Percentiles rank a stretch among this genome's conserved stretches.
phyloP scores from a whole-genome alignment of 2,888 invertebrate species.

The Limenitis camilla region DNA sequence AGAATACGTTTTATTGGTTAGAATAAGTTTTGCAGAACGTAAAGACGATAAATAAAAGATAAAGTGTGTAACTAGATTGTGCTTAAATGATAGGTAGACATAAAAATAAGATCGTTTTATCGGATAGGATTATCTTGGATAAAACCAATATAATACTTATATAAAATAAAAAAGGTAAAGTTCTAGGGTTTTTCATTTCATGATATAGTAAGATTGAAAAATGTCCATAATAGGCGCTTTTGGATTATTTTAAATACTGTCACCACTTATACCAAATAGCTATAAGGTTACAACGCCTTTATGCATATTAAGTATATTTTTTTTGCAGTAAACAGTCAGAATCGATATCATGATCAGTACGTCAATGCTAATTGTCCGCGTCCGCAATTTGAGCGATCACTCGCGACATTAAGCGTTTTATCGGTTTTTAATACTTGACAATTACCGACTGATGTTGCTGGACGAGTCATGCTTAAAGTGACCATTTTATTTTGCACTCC shows the following conservation, averaged over 20 bases:
- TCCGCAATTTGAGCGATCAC: constrained; percentile 43
- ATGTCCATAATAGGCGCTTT: neutral
- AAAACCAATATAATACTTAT: too few relatives aligned
- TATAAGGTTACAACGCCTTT: neutral
- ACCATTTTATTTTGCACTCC: too few relatives aligned
- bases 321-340: constrained; percentile 10
- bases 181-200: too few relatives aligned
- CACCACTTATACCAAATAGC: neutral
- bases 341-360: constrained; percentile 22
- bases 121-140: too few relatives aligned
- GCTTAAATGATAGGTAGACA: too few relatives aligned
- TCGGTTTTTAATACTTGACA: constrained; percentile 47
- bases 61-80: too few relatives aligned
- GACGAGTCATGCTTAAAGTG: constrained; percentile 10
- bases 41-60: too few relatives aligned
- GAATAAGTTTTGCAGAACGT: too few relatives aligned
- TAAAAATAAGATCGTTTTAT: too few relatives aligned
- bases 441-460: constrained; percentile 38
- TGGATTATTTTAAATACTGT: neutral
- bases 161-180: too few relatives aligned
- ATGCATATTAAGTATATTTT: constrained; percentile 1
- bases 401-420: constrained; percentile 47
- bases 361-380: constrained; percentile 42
- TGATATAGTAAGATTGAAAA: neutral
- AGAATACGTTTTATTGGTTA: too few relatives aligned